These are phyloP conservation scores for Phyllotreta cruciferae DNA, from an alignment of 2,888 invertebrate species.

Conservation along the genomic window DNA sequence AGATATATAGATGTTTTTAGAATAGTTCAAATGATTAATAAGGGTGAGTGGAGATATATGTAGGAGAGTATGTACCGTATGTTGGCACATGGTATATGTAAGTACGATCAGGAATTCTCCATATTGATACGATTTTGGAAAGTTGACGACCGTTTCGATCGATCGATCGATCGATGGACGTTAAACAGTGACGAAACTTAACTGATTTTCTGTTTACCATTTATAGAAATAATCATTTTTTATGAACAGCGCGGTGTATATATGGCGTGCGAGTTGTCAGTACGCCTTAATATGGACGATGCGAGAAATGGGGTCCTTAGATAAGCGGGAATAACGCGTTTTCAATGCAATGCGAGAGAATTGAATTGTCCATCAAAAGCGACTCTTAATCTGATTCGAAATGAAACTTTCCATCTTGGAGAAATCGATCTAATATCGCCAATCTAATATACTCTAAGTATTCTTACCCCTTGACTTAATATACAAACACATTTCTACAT, in stretches of 20 bases:
- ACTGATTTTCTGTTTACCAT: constrained; percentile 32
- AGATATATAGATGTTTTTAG: not conserved
- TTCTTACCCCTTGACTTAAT: too few species aligned
- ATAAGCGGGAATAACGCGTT: constrained; percentile 8
- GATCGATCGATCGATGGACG: constrained; percentile 15
- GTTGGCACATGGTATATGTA: not conserved
- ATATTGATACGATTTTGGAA: constrained; percentile 35
- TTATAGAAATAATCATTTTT: constrained; percentile 32
- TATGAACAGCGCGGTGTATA: constrained; percentile 15
- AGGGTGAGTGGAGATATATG: too few species aligned
- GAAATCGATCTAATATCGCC: too few species aligned
- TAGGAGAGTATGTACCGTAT: too few species aligned
- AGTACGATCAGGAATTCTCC: constrained; percentile 1
- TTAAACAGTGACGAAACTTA: constrained; percentile 30
- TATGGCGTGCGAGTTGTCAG: constrained; percentile 18
- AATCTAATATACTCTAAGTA: too few species aligned
- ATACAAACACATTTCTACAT: too few species aligned
- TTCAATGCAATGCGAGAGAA: not conserved
- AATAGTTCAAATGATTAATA: not conserved
- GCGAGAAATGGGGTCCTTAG: constrained; percentile 14
- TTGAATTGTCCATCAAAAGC: constrained; percentile 5
- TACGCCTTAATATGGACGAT: constrained; percentile 12
- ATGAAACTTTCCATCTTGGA: too few species aligned
- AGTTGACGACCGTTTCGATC: constrained; percentile 31
- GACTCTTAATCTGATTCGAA: too few species aligned